These are phyloP conservation scores for Vicugna pacos DNA, from an alignment of 2,113 vertebrate species.

Conservation along the genomic window DNA sequence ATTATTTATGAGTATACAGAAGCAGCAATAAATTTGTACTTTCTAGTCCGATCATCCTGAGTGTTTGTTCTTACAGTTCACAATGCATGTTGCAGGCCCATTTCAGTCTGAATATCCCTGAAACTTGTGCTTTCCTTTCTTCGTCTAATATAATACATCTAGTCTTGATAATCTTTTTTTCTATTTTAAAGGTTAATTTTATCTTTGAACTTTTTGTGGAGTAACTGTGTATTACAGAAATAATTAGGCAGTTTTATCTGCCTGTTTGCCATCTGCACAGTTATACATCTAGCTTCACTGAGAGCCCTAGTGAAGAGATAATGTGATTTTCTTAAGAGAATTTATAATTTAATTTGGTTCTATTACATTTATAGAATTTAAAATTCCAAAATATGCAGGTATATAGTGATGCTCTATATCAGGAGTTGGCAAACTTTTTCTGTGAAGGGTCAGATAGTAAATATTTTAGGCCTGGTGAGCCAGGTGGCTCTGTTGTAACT, in stretches of 20 bases:
- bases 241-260: background rate
- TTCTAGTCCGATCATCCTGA: background rate
- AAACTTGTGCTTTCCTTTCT: background rate
- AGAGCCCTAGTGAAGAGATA: background rate
- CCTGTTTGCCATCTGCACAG: background rate
- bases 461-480: background rate
- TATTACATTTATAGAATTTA: background rate
- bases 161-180: background rate
- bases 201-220: background rate
- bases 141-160: background rate
- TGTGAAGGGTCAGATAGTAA: background rate
- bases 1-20: background rate
- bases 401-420: background rate
- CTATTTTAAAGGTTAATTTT: background rate
- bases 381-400: background rate
- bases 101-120: background rate
- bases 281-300: background rate
- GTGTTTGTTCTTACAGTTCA: background rate
- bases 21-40: slow-evolving; percentile 12
- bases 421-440: background rate
- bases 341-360: background rate
- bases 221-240: background rate
- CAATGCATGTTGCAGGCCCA: background rate
- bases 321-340: background rate
- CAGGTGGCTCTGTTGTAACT: background rate